Percentiles rank a stretch among this genome's conserved stretches.
Evolutionary conservation across 1,140 invertebrate species (phyloP).

Genomic region (Drosophila persimilis): DNA sequence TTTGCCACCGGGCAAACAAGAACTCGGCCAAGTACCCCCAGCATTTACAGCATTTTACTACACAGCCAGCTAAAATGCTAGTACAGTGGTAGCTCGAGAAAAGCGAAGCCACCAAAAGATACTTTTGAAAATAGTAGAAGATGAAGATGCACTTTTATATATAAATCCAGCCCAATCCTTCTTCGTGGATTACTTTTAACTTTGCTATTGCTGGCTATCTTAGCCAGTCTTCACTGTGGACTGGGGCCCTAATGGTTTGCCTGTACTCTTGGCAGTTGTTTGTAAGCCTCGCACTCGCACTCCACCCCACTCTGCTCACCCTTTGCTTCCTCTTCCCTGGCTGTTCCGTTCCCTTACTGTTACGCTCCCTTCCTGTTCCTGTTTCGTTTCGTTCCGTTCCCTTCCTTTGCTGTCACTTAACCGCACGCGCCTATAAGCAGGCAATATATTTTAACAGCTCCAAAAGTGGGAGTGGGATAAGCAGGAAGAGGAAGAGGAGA

Average conservation of each 20-base stretch:
- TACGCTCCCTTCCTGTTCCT: neutral
- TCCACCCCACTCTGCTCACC: neutral
- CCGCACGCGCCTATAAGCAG: constrained; percentile 49
- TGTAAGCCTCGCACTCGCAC: neutral
- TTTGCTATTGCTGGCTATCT: no score
- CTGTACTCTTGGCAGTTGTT: constrained; percentile 14
- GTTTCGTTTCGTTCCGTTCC: neutral
- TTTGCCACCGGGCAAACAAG: constrained; percentile 47
- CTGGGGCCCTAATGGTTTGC: neutral
- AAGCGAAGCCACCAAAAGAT: neutral
- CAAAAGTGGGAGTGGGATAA: neutral
- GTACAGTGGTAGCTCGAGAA: constrained; percentile 36
- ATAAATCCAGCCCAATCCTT: no score
- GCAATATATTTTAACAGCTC: constrained; percentile 41
- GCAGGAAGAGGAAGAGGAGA: neutral
- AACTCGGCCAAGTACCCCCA: constrained; percentile 51
- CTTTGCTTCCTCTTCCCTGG: neutral
- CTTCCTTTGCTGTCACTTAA: constrained; percentile 34
- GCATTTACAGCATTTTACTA: neutral
- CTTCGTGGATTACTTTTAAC: no score
- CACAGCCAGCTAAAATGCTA: neutral
- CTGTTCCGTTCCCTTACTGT: neutral
- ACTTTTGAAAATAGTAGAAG: no score
- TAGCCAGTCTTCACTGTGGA: neutral
- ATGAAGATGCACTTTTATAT: no score